A percentile compares a stretch with the other conserved stretches of the same genome.
Conservation (phyloP, 2,113 vertebrate genomes). For the Marmota monax region DNA sequence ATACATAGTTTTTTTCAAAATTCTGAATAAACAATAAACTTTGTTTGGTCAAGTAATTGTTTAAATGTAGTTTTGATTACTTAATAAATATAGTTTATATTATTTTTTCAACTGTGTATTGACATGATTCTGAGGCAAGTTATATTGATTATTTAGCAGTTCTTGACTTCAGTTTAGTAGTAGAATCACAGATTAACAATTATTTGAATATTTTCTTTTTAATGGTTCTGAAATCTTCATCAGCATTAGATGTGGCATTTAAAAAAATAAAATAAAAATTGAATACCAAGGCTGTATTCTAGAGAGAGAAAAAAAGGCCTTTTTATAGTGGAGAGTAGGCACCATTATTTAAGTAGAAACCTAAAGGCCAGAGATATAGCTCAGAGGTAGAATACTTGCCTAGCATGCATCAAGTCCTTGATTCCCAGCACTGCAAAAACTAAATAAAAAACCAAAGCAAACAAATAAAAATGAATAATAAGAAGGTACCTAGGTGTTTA, state of each 20-base stretch:
- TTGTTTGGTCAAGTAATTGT: not conserved
- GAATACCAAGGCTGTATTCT: not conserved
- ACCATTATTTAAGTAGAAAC: not conserved
- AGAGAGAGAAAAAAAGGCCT: not conserved
- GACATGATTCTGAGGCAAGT: not conserved
- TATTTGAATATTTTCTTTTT: constrained; percentile 16
- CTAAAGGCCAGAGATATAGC: not conserved
- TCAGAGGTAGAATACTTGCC: not conserved
- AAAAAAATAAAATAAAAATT: not conserved
- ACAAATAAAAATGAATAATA: not conserved
- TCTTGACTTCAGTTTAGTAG: not conserved
- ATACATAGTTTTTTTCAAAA: not conserved
- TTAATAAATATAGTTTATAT: not conserved
- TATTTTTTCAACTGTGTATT: not conserved
- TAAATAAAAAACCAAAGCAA: not conserved
- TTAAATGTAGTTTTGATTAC: constrained; percentile 26
- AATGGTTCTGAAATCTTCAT: not conserved
- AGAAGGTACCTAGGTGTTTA: not conserved
- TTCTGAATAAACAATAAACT: not conserved
- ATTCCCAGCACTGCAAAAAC: not conserved
- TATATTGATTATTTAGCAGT: not conserved
- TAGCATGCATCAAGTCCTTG: not conserved
- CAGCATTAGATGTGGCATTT: not conserved
- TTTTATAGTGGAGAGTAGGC: not conserved
- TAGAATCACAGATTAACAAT: not conserved